A percentile compares a stretch with the other conserved stretches of the same genome.
Evolutionary conservation across 1,140 invertebrate genomes (phyloP).

Genomic region (Aphaenogaster rudis): DNA sequence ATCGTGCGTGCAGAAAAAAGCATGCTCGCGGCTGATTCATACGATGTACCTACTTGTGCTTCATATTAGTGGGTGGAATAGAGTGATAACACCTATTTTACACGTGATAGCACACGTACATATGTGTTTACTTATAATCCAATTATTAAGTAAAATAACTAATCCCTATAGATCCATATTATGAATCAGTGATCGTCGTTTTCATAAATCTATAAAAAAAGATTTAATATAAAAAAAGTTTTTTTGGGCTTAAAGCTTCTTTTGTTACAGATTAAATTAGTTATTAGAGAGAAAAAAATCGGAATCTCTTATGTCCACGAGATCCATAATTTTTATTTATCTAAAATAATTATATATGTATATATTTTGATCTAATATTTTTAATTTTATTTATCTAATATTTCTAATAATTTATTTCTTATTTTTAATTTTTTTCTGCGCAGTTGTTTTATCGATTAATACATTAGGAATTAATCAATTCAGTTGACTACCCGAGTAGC

Average conservation of each 20-base stretch:
- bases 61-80: slow-evolving; percentile 2
- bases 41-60: not conserved
- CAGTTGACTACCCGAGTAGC: not conserved
- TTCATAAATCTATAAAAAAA: not conserved
- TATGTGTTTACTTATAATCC: not conserved
- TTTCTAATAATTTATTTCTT: not conserved
- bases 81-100: not conserved
- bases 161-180: not conserved
- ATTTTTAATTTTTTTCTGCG: not conserved
- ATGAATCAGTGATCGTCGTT: not conserved
- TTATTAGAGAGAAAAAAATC: not conserved
- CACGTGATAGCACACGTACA: not conserved
- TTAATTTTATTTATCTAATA: no score
- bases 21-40: slow-evolving; percentile 13
- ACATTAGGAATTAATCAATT: not conserved
- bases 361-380: not conserved
- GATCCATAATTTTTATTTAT: not conserved
- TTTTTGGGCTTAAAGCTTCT: not conserved
- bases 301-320: not conserved
- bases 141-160: not conserved
- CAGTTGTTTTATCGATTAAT: not conserved
- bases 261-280: not conserved
- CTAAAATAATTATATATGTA: not conserved
- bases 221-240: not conserved
- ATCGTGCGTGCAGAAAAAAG: not conserved